phyloP scores from a whole-genome alignment of 92 coral and sea anemone genomes.

The Paragorgia papillata region DNA sequence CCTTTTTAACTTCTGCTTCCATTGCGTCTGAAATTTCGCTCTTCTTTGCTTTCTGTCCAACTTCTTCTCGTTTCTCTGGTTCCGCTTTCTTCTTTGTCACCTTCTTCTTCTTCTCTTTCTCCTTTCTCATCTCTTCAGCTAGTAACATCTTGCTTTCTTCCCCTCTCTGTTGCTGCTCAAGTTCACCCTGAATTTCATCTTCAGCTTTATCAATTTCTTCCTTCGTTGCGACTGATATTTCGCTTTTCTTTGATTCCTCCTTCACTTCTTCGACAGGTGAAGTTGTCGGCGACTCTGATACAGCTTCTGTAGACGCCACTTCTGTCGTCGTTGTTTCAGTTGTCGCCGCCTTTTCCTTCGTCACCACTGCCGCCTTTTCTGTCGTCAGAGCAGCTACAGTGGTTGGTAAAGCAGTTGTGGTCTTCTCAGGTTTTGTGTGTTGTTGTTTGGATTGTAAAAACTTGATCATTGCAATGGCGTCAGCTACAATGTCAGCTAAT shows the following conservation, averaged over 20 bases:
- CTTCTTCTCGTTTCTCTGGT: neutral
- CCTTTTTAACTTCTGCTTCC: constrained; percentile 13
- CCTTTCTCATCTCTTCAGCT: neutral
- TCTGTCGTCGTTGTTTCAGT: neutral
- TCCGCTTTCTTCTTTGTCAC: neutral
- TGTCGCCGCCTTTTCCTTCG: neutral
- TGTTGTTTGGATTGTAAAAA: neutral
- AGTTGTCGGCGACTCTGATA: neutral
- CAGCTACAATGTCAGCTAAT: neutral
- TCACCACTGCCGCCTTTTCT: neutral
- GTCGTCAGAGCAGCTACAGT: neutral
- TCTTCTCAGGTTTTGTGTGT: neutral
- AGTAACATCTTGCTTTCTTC: neutral
- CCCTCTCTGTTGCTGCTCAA: neutral
- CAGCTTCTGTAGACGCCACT: neutral
- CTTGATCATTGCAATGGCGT: neutral
- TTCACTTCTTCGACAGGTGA: neutral
- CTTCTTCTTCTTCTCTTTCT: neutral
- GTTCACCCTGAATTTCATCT: neutral
- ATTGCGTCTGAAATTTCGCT: neutral
- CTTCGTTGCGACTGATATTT: neutral
- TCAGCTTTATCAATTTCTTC: neutral
- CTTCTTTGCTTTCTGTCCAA: neutral
- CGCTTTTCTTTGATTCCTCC: neutral
- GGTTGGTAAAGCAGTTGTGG: neutral